These are phyloP conservation scores for Heterotilapia buettikoferi DNA, from an alignment of 2,113 vertebrate genomes.

Conservation along the genomic window DNA sequence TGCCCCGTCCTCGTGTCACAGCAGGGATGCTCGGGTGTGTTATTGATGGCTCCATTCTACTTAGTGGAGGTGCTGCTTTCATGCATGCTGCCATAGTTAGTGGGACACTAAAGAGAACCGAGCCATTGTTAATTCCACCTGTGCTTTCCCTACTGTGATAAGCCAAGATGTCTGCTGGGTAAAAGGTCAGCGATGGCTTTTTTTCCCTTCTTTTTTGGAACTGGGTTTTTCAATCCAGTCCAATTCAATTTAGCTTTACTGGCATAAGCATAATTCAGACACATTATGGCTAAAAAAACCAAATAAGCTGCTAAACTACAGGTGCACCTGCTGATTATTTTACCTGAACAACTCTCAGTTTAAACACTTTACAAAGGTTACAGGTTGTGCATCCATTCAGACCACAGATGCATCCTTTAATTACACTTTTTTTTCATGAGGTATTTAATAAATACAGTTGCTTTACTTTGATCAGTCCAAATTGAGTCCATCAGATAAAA, in stretches of 20 bases:
- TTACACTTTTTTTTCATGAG: neutral
- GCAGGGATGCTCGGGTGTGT: neutral
- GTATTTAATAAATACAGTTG: neutral
- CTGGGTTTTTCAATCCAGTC: neutral
- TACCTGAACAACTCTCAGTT: neutral
- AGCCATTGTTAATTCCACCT: neutral
- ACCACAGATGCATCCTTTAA: neutral
- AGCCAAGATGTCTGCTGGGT: neutral
- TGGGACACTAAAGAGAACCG: neutral
- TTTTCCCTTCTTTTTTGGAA: accelerated
- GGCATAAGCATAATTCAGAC: neutral
- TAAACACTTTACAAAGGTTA: neutral
- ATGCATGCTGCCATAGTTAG: neutral
- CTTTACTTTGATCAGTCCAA: neutral
- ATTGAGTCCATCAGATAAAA: neutral
- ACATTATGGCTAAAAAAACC: neutral
- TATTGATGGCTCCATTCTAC: neutral
- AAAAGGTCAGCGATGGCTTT: neutral
- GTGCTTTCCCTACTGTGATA: neutral
- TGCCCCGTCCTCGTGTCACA: neutral
- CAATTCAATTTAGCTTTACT: neutral
- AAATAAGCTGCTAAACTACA: neutral
- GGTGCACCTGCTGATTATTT: neutral
- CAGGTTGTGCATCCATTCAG: neutral
- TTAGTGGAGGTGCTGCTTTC: neutral